Evolutionary conservation across 2,113 vertebrate species (phyloP).

Genomic region (Sinocyclocheilus anophthalmus): DNA sequence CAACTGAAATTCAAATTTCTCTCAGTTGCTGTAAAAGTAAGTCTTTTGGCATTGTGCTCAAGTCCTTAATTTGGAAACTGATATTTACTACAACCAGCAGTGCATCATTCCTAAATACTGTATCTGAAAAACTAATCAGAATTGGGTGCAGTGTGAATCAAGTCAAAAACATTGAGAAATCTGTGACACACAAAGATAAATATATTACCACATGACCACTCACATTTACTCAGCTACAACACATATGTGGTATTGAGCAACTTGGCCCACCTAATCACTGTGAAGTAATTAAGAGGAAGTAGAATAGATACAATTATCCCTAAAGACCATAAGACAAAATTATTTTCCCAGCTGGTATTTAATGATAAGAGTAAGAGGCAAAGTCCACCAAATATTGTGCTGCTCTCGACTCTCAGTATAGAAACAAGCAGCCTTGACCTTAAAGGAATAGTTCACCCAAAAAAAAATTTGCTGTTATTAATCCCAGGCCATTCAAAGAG

Average conservation of each 20-base stretch:
- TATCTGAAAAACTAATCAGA: no score
- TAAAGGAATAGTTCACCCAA: neutral
- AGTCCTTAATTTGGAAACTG: no score
- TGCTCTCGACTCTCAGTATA: neutral
- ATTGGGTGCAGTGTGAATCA: no score
- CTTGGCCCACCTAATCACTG: neutral
- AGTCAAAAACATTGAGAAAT: neutral
- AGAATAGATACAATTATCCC: neutral
- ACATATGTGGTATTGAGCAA: neutral
- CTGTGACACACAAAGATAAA: neutral
- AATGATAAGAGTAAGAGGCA: neutral
- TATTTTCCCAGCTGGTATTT: neutral
- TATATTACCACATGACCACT: neutral
- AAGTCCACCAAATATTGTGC: neutral
- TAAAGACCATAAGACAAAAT: neutral
- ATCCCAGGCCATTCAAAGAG: no score
- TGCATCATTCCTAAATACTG: no score
- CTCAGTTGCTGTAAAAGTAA: no score
- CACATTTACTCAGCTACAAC: neutral
- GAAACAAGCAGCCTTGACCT: neutral
- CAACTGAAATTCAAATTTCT: no score
- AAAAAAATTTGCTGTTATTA: no score
- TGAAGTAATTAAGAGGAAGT: neutral
- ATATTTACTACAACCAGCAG: no score
- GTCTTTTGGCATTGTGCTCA: no score